Evolutionary conservation across 2,113 vertebrate species (phyloP).

Genomic region (Oreochromis aureus): DNA sequence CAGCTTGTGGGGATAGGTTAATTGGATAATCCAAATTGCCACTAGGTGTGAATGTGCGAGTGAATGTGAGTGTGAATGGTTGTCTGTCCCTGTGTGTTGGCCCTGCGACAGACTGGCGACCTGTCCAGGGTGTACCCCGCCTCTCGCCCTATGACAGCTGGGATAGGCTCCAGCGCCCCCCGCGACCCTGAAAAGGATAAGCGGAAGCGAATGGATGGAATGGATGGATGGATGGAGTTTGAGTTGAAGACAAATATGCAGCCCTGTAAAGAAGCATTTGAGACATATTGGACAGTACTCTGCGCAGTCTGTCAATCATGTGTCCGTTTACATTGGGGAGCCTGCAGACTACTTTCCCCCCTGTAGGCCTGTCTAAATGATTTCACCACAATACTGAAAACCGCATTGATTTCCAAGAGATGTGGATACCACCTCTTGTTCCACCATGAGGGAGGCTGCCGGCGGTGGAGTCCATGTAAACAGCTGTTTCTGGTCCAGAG

Average conservation of each 20-base stretch:
- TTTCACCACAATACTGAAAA: not conserved
- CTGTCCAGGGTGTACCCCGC: too few relatives aligned
- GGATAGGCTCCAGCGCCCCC: too few relatives aligned
- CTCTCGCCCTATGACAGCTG: too few relatives aligned
- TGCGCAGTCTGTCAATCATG: not conserved
- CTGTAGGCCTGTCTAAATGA: not conserved
- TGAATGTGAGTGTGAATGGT: too few relatives aligned
- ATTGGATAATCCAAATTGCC: too few relatives aligned
- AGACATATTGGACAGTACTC: not conserved
- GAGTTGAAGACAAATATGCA: not conserved
- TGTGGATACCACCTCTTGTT: not conserved
- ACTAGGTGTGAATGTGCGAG: too few relatives aligned
- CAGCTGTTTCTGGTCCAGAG: not conserved
- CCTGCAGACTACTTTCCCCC: not conserved
- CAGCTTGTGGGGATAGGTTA: too few relatives aligned
- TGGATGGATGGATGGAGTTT: too few relatives aligned
- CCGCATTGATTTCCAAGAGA: not conserved
- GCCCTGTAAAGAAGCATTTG: not conserved
- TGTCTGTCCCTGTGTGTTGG: too few relatives aligned
- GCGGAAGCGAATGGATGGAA: too few relatives aligned
- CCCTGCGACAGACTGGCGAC: too few relatives aligned
- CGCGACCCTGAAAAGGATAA: too few relatives aligned
- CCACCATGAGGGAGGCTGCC: not conserved
- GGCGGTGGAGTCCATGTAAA: not conserved
- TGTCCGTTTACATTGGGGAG: not conserved